These are phyloP conservation scores for Hypercompe scribonia DNA, from an alignment of 2,888 invertebrate genomes.

Conservation along the genomic window DNA sequence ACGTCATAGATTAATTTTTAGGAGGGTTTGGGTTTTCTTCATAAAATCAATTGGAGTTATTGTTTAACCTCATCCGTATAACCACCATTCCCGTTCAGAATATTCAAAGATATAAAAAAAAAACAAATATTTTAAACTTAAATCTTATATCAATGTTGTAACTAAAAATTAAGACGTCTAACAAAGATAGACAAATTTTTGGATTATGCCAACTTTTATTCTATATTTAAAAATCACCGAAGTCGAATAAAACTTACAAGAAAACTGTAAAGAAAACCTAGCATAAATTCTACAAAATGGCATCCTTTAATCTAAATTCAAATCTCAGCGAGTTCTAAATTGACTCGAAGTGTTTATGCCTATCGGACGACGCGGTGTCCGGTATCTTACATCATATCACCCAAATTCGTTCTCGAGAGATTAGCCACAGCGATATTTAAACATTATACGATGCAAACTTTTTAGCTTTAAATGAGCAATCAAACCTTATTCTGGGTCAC, in stretches of 20 bases:
- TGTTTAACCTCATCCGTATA: background rate
- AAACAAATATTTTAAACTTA: too few species aligned
- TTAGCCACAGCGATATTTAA: slow-evolving; percentile 49
- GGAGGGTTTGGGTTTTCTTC: too few species aligned
- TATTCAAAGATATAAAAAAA: too few species aligned
- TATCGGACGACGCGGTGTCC: slow-evolving; percentile 14
- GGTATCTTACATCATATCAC: slow-evolving; percentile 30
- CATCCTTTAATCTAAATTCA: slow-evolving; percentile 25
- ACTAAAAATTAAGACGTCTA: too few species aligned
- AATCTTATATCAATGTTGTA: too few species aligned
- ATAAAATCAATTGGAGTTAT: background rate
- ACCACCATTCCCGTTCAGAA: background rate
- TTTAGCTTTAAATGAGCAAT: slow-evolving; percentile 48
- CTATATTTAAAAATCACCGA: background rate
- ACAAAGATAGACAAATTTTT: too few species aligned
- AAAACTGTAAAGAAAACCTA: background rate
- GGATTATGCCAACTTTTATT: background rate
- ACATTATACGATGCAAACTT: slow-evolving; percentile 46
- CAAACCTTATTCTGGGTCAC: slow-evolving; percentile 28
- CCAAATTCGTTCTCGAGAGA: slow-evolving; percentile 43
- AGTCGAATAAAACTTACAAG: background rate
- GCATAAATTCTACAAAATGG: background rate
- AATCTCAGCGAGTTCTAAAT: slow-evolving; percentile 25
- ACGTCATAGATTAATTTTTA: too few species aligned
- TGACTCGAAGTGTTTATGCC: slow-evolving; percentile 19